Evolutionary conservation across 1,140 invertebrate genomes (phyloP).

Genomic region (Gryon sp.): DNA sequence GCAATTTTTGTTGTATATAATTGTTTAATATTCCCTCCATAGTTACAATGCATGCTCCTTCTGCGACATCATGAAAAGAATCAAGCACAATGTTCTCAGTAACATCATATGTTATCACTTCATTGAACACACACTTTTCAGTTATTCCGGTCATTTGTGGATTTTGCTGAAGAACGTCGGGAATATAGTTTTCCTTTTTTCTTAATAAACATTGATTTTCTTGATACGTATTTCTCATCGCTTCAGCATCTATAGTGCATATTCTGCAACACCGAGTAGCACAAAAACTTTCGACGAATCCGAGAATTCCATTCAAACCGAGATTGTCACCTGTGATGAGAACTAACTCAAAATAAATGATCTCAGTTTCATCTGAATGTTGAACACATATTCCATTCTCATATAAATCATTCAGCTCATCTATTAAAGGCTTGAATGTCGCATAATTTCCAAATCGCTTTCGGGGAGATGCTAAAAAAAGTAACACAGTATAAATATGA

Average conservation of each 20-base stretch:
- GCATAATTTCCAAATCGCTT: conserved; percentile 54
- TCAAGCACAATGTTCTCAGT: conserved; percentile 19
- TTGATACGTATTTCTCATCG: neutral
- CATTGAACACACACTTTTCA: conserved; percentile 21
- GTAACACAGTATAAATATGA: conserved; percentile 52
- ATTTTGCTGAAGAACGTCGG: conserved; percentile 4
- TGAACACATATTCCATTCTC: conserved; percentile 11
- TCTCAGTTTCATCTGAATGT: neutral
- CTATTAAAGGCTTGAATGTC: conserved; percentile 71
- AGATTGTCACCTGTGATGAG: conserved; percentile 34
- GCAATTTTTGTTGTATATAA: conserved; percentile 3
- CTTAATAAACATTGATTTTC: conserved; percentile 18
- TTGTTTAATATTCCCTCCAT: neutral
- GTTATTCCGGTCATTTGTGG: conserved; percentile 1
- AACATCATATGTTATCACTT: conserved; percentile 14
- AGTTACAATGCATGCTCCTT: conserved; percentile 13
- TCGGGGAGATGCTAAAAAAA: conserved; percentile 53
- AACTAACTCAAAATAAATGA: conserved; percentile 18
- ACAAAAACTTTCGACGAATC: conserved; percentile 30
- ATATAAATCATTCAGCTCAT: conserved; percentile 22
- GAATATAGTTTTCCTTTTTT: conserved; percentile 10
- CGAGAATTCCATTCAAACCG: conserved; percentile 17
- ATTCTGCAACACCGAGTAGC: conserved; percentile 12
- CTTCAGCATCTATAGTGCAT: conserved; percentile 2
- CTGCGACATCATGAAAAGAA: conserved; percentile 28